Base-by-base conservation (phyloP, 2,888 invertebrate genomes). In the Lutraria lutraria region DNA sequence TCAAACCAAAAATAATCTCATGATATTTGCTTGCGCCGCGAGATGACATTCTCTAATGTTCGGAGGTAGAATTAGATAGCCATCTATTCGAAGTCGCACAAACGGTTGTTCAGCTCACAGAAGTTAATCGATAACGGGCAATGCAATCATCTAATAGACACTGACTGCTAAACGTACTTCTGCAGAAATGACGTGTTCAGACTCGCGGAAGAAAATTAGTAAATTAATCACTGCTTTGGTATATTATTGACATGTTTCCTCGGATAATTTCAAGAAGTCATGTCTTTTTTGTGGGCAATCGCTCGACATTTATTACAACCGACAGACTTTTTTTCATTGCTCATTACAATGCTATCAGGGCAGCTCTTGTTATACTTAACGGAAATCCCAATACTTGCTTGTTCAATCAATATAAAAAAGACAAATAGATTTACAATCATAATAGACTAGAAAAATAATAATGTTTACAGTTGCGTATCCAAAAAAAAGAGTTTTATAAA, bases 181-280 rank as follows among this genome's bases (percentile, higher is more conserved):
- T 82, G 85, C 88, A 90, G 88, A 90, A 88, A 85, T 87, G 87
- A 85, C 90, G 85, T 34, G 91, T 80, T 85, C 79, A 87, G 60
- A 63, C 87, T 60, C 21, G 79, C 84, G 84, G 80, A 79, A 84
- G 87, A 90, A 90, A 91, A 91, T 91, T 88, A 90, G 91, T 85
- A 90, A 90, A 91, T 90, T 91, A 91, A 91, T 91, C 91, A 89
- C 86, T 72, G 90, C 76, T 88, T 86, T 88, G 89, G 87, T 83
- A 89, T 79, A 90, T 79, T 91, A 91, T 91, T 86, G 91, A 91
- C 90, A 90, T 87, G 85, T 88, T 86, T 84, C 72, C 82, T 34
- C 80, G 76, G 60, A 85, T 80, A 60, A 85, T 85, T 85, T 80
- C 80, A 56, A 85, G 85, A 80, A 60, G 80, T 79, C 60, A 13